phyloP scores from a whole-genome alignment of 2,888 invertebrate genomes.

The Dioctria rufipes region DNA sequence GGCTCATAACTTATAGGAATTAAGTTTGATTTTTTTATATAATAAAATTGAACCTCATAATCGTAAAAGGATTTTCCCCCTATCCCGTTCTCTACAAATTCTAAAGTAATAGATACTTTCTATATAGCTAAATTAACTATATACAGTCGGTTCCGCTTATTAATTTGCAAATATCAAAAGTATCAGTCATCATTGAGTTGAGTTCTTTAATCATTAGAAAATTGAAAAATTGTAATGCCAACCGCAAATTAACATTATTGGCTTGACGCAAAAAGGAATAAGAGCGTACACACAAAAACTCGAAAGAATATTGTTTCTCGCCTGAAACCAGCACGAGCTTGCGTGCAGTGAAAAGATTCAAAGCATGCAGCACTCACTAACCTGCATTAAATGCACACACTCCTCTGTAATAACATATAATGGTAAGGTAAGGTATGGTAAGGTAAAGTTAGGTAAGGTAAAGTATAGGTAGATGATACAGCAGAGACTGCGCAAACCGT shows the following conservation, averaged over 20 bases:
- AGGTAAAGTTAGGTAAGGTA: not conserved
- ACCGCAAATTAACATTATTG: constrained; percentile 10
- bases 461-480: not conserved
- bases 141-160: not conserved
- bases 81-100: too few relatives aligned
- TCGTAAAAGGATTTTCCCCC: too few relatives aligned
- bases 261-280: not conserved
- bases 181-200: not conserved
- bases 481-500: not conserved
- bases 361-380: constrained; percentile 53
- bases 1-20: too few relatives aligned
- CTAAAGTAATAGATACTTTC: too few relatives aligned
- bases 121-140: too few relatives aligned
- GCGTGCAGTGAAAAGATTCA: constrained; percentile 60
- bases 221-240: constrained; percentile 26
- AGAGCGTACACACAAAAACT: not conserved
- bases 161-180: not conserved
- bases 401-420: constrained; percentile 18
- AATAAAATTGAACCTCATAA: too few relatives aligned
- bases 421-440: constrained; percentile 6
- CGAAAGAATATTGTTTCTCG: constrained; percentile 61
- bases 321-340: constrained; percentile 64
- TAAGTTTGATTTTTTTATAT: too few relatives aligned
- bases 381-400: constrained; percentile 17
- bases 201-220: constrained; percentile 11